Conservation (phyloP, 1,140 invertebrate species). For the Heliothis subflexa region DNA sequence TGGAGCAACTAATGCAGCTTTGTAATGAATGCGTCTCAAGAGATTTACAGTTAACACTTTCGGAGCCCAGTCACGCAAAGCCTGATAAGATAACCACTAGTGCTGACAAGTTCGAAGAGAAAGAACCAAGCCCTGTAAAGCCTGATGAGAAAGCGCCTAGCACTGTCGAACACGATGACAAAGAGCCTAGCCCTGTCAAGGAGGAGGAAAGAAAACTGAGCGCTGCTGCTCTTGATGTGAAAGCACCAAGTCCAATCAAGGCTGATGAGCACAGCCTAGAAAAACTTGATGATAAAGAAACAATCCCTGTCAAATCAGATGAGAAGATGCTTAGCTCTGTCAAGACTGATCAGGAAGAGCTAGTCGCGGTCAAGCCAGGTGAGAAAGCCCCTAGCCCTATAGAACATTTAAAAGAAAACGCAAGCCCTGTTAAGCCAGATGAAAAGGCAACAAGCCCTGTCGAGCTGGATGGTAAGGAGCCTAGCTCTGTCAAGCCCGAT, state of each 20-base stretch:
- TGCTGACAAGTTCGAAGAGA: background rate
- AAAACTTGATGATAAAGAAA: background rate
- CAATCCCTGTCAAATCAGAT: background rate
- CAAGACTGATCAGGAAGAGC: background rate
- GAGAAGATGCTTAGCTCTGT: background rate
- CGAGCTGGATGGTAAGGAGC: too few species aligned
- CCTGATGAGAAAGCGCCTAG: background rate
- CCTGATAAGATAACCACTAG: background rate
- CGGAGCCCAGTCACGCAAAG: background rate
- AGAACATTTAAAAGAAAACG: background rate
- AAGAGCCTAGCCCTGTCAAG: background rate
- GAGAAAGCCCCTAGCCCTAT: background rate
- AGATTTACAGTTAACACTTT: background rate
- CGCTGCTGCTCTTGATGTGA: too few species aligned
- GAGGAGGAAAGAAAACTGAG: too few species aligned
- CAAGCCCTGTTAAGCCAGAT: background rate
- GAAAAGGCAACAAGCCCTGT: background rate
- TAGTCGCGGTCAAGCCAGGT: background rate
- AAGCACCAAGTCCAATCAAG: too few species aligned
- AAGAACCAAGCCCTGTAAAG: background rate
- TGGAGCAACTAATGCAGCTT: constrained; percentile 13
- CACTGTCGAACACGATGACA: background rate
- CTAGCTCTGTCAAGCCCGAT: background rate
- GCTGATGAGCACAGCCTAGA: background rate
- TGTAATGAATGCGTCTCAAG: background rate